Evolutionary conservation across 1,140 invertebrate species (phyloP), one percentile per base, ranked within the genome.

Genomic region (Drosophila paulistorum): DNA sequence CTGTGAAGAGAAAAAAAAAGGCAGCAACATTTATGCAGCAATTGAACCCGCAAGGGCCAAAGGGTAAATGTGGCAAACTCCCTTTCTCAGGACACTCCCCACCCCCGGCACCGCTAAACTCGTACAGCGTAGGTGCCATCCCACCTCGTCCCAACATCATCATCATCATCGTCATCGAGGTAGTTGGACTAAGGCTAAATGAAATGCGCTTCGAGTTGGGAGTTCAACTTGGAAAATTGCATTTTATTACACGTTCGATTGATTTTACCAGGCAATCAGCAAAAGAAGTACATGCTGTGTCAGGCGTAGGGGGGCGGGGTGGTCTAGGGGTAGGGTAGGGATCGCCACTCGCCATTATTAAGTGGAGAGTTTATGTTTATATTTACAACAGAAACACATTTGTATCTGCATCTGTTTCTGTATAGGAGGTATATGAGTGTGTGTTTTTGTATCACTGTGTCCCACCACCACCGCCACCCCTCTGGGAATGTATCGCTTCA

Each of bases 211-310:
- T 11, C 59, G 4, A 64, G 64, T 54, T 76, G 54, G 45, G 54
- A 65, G 45, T 54, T 55, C 64, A 58, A 55, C 66, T 64, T 72
- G 82, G 68, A 80, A 87, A 87, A 87, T 79, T 87, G 83, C 83
- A 87, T 87, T 86, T 86, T 86, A 86, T 87, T 87, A 87, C 65
- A 86, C 83, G 79, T 86, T 86, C 83, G 79, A 86, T 86, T 86
- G 83, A 86, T 86, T 86, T 77, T 65, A 71, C 54, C 57, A 59
- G 57, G 57, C 42, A 48, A 60, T 54, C 60, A 45, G 62, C 54
- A 59, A 63, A n/a, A 17, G 33, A 33, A 51, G 7, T 51, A 48
- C 14, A 48, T 17, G 14, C 26, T 68, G 68, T 26, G 41, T 9
- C 37, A 39, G 39, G 17, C 14, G 48, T 45, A 2, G 11, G 20